Conservation (phyloP, 2,113 vertebrate species). For the Hoplias malabaricus region DNA sequence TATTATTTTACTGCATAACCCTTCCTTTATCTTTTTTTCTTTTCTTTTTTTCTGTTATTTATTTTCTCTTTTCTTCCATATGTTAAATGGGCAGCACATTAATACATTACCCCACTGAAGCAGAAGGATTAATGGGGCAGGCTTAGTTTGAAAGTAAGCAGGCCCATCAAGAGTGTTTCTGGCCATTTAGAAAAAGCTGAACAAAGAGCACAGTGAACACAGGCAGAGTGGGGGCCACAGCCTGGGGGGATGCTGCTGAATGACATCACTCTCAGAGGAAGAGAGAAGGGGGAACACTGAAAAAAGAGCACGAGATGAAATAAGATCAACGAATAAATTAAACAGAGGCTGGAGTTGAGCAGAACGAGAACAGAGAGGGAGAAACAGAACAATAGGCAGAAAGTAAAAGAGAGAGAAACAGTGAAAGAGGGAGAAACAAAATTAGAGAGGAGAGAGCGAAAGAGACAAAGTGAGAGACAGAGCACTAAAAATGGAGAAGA, state of each 20-base stretch:
- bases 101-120: conserved; percentile 19
- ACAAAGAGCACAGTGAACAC: conserved; percentile 69
- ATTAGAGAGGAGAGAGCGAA: neutral
- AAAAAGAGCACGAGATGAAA: conserved; percentile 14
- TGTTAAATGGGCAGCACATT: neutral
- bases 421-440: neutral
- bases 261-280: conserved; percentile 68
- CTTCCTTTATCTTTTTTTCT: neutral
- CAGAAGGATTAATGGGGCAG: conserved; percentile 5
- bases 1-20: too few relatives aligned
- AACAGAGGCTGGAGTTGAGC: neutral
- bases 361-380: neutral
- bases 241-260: conserved; percentile 44
- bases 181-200: conserved; percentile 50
- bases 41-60: conserved; percentile 2
- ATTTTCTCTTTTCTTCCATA: neutral
- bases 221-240: conserved; percentile 31
- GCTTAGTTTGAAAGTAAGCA: conserved; percentile 3
- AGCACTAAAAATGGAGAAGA: neutral
- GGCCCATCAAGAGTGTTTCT: conserved; percentile 35
- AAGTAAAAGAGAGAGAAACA: neutral
- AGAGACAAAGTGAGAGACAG: neutral
- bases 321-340: neutral
- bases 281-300: conserved; percentile 30
- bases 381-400: neutral